Evolutionary conservation across 2,797 vertebrate genomes (phyloP), one percentile per base, ranked within the genome.

Genomic region (Coregonus ussuriensis): DNA sequence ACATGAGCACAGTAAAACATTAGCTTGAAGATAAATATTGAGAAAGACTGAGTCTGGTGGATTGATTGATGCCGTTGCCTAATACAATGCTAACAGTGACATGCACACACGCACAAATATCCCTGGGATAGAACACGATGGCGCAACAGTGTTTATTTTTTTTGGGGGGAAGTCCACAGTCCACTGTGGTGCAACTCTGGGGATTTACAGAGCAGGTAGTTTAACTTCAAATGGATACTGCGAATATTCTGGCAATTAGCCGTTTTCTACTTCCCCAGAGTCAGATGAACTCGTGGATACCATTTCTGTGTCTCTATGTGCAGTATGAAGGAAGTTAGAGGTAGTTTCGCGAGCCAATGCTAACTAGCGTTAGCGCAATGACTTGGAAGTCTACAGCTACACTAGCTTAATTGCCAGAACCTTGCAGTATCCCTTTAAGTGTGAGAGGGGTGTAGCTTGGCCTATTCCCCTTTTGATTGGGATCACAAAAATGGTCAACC

Each of bases 21-120:
- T 66, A 76, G 54, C 71, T 66, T 62, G 53, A 63, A 15, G 31
- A 25, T 72, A 74, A 79, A 80, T 37, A 59, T 2, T n/a, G 54
- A 59, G 16, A 59, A 9, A 59, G 16, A n/a, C 14, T 16, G 41
- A 59, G 16, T 14, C 14, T 16, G 54, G 4, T 18, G 5, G 54
- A 18, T n/a, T 59, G 18, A 59, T 18, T 6, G 15, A 59, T 59
- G 54, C 18, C 5, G 18, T n/a, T 18, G 54, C 54, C 54, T 59
- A 47, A 47, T 47, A 11, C 41, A 47, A 47, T 47, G 41, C 41
- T 47, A 47, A 47, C 9, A 47, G 41, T 47, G 41, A 59, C 56
- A 4, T 6, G n/a, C 63, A 65, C 9, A n/a, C n/a, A 65, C 9
- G 31, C 9, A 65, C 62, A 25, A 1, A 52, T 70, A 65, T 41